Percentiles rank a stretch among this genome's conserved stretches.
phyloP scores from a whole-genome alignment of 2,888 invertebrate genomes.

The Brenthis ino region DNA sequence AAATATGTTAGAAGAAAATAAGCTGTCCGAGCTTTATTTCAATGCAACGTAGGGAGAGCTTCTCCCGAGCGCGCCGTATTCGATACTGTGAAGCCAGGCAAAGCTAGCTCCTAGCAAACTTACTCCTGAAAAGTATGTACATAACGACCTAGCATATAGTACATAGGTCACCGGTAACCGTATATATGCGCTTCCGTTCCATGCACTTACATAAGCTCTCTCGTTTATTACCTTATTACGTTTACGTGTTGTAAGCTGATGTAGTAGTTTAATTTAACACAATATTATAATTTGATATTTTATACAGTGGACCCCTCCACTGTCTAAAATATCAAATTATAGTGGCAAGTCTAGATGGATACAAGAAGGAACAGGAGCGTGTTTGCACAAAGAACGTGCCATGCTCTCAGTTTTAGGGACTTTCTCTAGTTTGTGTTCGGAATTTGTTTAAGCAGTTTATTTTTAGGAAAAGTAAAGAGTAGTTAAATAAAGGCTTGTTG shows the following conservation, averaged over 20 bases:
- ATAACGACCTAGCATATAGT: not conserved
- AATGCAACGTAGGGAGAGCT: not conserved
- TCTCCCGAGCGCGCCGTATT: not conserved
- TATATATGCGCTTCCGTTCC: not conserved
- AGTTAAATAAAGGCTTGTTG: too few species aligned
- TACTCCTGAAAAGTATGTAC: not conserved
- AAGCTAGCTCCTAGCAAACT: conserved; percentile 2
- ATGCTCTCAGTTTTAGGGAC: too few species aligned
- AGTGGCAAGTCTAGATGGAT: not conserved
- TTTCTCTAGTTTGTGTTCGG: too few species aligned
- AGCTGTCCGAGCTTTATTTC: not conserved
- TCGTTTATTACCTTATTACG: conserved; percentile 1
- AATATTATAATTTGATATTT: not conserved
- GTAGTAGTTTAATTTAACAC: not conserved
- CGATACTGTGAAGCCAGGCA: not conserved
- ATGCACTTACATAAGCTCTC: conserved; percentile 3
- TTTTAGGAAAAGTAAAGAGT: too few species aligned
- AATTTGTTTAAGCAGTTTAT: too few species aligned
- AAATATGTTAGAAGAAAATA: not conserved
- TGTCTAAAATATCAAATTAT: too few species aligned
- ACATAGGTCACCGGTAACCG: not conserved
- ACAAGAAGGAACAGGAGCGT: too few species aligned
- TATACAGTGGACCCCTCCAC: not conserved
- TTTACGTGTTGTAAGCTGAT: not conserved
- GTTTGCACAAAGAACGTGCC: not conserved